A percentile compares a stretch with the other conserved stretches of the same genome.
Evolutionary conservation across 2,797 vertebrate species (phyloP).

Genomic region (Cheirogaleus major): DNA sequence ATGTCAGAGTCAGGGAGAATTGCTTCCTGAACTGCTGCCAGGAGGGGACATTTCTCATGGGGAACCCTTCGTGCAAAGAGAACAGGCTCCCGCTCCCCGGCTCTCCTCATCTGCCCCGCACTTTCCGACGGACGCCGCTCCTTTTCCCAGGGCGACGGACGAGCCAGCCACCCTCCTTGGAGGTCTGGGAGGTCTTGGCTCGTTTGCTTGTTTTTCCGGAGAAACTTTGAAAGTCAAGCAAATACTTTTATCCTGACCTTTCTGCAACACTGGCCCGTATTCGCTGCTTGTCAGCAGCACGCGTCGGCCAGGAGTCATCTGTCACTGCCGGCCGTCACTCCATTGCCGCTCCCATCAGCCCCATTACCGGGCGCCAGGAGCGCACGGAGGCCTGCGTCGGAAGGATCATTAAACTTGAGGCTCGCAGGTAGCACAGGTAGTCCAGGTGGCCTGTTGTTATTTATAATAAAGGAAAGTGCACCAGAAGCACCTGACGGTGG

Average conservation of each 20-base stretch:
- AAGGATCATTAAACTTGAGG: slow-evolving; percentile 90
- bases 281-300: slow-evolving; percentile 97
- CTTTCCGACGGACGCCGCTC: fast-evolving
- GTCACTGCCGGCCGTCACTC: slow-evolving; percentile 98
- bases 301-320: slow-evolving; percentile 94
- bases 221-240: slow-evolving; percentile 93
- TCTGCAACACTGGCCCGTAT: slow-evolving; percentile 96
- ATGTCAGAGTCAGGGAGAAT: not conserved
- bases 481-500: slow-evolving; percentile 93
- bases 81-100: fast-evolving
- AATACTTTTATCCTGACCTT: slow-evolving; percentile 93
- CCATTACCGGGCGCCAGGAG: slow-evolving; percentile 88
- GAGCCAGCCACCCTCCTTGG: not conserved
- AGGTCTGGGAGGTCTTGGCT: not conserved
- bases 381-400: slow-evolving; percentile 84
- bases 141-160: not conserved
- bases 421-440: slow-evolving; percentile 88
- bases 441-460: slow-evolving; percentile 95
- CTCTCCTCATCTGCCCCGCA: fast-evolving
- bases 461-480: slow-evolving; percentile 97
- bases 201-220: slow-evolving; percentile 72
- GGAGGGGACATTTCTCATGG: not conserved
- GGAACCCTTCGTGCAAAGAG: not conserved
- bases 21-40: no score
- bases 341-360: slow-evolving; percentile 95